Base-by-base conservation (phyloP, 2,888 invertebrate species). In the Clistopyga incitator region DNA sequence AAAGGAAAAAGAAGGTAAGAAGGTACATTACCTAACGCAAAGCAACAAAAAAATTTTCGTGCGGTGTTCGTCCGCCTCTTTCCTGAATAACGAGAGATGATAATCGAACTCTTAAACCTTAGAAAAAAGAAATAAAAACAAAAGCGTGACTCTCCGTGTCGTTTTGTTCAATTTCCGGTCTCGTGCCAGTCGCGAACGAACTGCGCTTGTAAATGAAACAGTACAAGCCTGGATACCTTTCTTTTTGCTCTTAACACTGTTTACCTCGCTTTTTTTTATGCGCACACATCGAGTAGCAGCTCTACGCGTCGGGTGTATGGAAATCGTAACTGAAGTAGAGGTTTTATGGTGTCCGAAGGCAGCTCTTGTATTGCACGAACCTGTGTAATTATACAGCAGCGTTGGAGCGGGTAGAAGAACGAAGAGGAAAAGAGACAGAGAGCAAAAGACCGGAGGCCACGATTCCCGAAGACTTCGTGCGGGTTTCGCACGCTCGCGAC, bases 401-500 rank as follows among this genome's bases (percentile, higher is more conserved):
- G 38, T 6, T 6, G 64, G 10, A 42, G 8, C 4, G 45, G 25
- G 29, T 15, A 52, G 54, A 54, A 54, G 18, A 10, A 34, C 13
- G 38, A 54, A 38, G 1, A 25, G 70, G 34, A 34, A 18, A 20
- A 1, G 23, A 42, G 47, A 47, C n/a, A 18, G 56, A 38, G 47
- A 6, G 29, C 10, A 29, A 11, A n/a, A 38, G 20, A 42, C 38
- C n/a, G 64, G 42, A 64, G 64, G 34, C 64, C 38, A 64, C 38
- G 64, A 59, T 68, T 83, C 74, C 77, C 78, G 80, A 71, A 76
- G 82, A 84, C 74, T 80, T 81, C 65, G 68, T 76, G 77, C 59
- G 77, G 61, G 61, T 84, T 83, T 79, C 71, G 74, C 84, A 77
- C 78, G 79, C 78, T 81, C 77, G 82, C 70, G 72, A 75, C 65